Percentiles rank a stretch among this genome's conserved stretches.
phyloP scores from a whole-genome alignment of 2,113 vertebrate species.

The Eleginops maclovinus region DNA sequence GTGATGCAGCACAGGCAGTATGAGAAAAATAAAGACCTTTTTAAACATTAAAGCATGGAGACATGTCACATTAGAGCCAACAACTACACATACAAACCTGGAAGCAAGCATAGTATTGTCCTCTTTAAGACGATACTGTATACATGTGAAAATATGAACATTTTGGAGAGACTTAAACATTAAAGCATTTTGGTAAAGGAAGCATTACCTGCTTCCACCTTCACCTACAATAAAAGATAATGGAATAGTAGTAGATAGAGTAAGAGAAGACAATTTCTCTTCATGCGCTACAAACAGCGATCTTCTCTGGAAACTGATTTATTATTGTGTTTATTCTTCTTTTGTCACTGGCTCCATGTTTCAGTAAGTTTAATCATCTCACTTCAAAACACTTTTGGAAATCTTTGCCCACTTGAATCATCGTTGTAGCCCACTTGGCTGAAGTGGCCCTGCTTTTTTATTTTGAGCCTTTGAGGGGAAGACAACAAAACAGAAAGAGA shows the following conservation, averaged over 20 bases:
- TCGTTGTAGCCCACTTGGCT: background rate
- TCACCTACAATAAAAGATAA: too few relatives aligned
- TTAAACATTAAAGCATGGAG: too few relatives aligned
- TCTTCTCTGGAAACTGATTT: background rate
- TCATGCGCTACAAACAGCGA: too few relatives aligned
- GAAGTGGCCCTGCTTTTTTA: background rate
- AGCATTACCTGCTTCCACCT: background rate
- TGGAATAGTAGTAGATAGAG: background rate
- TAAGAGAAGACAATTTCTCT: background rate
- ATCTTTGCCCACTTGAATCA: background rate
- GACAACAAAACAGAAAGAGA: background rate
- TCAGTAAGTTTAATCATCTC: background rate
- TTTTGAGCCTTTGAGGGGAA: too few relatives aligned
- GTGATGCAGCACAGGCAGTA: too few relatives aligned
- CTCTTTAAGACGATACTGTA: too few relatives aligned
- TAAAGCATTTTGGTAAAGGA: background rate
- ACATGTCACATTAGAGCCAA: too few relatives aligned
- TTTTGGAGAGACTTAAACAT: background rate
- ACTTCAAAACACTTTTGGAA: conserved; percentile 3
- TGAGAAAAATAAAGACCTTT: too few relatives aligned
- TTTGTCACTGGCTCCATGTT: background rate
- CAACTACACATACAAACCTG: too few relatives aligned
- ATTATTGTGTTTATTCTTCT: background rate
- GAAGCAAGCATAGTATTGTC: too few relatives aligned
- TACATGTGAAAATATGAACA: background rate